Base-by-base conservation (phyloP, 1,140 invertebrate species). In the Tyrophagus putrescentiae region DNA sequence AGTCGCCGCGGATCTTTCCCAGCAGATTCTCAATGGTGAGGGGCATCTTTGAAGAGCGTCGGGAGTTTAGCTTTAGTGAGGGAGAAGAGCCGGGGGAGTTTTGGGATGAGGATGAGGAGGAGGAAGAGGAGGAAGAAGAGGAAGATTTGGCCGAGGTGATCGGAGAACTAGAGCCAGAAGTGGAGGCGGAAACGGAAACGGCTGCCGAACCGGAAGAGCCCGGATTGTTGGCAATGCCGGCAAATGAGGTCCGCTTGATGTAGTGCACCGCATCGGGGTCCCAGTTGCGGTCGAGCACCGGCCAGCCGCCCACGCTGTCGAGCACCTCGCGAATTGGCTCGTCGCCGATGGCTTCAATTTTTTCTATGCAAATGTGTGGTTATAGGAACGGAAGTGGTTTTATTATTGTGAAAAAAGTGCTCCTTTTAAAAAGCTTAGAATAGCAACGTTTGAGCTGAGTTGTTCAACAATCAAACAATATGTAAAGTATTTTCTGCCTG, bases 221-320 rank as follows among this genome's bases (percentile, higher is more conserved):
- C 2, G 25, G 41, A 21, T 42, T 42, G 41, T 42, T 42, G 18
- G 41, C 41, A 42, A 1, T 1, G 41, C 25, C 41, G 25, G 18
- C n/a, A 2, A 54, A 34, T 3, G 28, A 18, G 4, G 52, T 54
- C 39, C 25, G 13, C 25, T 54, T 54, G 1, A 54, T 3, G 45
- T 25, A 41, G 36, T 32, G 62, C 61, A 39, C 65, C 79, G 79
- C 1, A 75, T 73, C 41, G 4, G 61, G 42, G 1, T 67, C 71
- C 85, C 85, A 89, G 53, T 76, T 76, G 0, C 82, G 84, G 64
- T 85, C 80, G 0, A 92, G 72, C 5, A 91, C 82, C 0, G 91
- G 91, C 89, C 89, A 94, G 4, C 87, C 88, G 13, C 89, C 89
- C 4, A 94, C 72, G 21, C 77, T 73, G 23, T 78, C 75, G 39